Evolutionary conservation across 2,888 invertebrate species (phyloP), one percentile per base, ranked within the genome.

Genomic region (Clanis bilineata): DNA sequence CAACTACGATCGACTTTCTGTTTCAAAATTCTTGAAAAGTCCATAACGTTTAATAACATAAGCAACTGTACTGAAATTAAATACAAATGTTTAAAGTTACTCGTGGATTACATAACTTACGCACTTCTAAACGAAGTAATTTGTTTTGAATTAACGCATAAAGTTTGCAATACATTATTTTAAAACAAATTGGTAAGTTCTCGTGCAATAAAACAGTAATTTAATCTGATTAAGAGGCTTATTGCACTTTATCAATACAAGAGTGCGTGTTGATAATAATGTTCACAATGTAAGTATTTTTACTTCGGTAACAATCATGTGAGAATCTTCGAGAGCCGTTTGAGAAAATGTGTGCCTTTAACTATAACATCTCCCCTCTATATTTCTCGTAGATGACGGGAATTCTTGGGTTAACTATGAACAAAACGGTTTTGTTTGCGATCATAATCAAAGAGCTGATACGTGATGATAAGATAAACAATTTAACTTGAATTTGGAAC

Each of bases 381-480:
- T 15, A 9, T 47, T 9, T 51, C 28, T 28, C 6, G 15, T 28
- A 18, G 15, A 28, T 51, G 15, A 28, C 28, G 18, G 47, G 15
- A 15, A 18, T 28, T 28, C 32, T 45, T 32, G 15, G 5, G 28
- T 15, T 47, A 28, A 28, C 25, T 15, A 15, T 28, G 21, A 23
- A n/a, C 25, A 59, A 54, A 41, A 32, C 39, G 39, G 10, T 39
- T n/a, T 54, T 54, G 41, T 43, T 28, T 41, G 39, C 9, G 54
- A 41, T 41, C 39, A 32, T 56, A 59, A 36, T 55, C 43, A 32
- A 18, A 59, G 43, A 44, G 15, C 43, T 56, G 59, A 59, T 59
- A 59, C 4, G 38, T 3, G 22, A 45, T 44, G 59, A 59, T 59
- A 56, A 59, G 59, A 59, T 59, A 56, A 59, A 56, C 56, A 45